A percentile compares a stretch with the other conserved stretches of the same genome.
Evolutionary conservation across 2,888 invertebrate genomes (phyloP).

Genomic region (Apotomis betuletana): DNA sequence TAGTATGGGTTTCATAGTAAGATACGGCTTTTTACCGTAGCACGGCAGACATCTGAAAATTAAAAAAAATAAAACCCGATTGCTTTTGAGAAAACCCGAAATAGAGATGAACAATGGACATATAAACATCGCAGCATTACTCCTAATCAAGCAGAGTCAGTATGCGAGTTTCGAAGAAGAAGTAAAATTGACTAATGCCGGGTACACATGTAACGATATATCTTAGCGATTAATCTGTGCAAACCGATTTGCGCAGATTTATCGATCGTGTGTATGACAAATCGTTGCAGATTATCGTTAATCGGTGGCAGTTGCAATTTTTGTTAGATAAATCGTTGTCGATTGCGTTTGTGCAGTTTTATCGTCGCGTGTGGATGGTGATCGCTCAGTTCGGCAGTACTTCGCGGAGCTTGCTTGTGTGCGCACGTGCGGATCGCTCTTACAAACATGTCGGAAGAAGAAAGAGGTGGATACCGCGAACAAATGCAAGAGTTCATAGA

Average conservation of each 20-base stretch:
- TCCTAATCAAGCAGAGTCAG: no score
- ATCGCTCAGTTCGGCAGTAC: slow-evolving; percentile 25
- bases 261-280: slow-evolving; percentile 42
- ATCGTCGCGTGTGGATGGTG: slow-evolving; percentile 17
- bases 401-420: slow-evolving; percentile 19
- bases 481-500: slow-evolving; percentile 42
- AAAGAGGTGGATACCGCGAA: slow-evolving; percentile 28
- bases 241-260: slow-evolving; percentile 13
- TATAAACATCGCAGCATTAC: no score
- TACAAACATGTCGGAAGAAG: slow-evolving; percentile 8
- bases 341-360: slow-evolving; percentile 12
- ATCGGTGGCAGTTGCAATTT: slow-evolving; percentile 42
- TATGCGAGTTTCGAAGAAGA: no score
- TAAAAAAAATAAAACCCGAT: no score
- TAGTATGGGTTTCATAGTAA: no score
- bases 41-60: no score
- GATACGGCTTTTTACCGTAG: no score
- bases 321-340: slow-evolving; percentile 40
- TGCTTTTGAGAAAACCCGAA: no score
- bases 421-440: slow-evolving; percentile 1
- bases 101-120: no score
- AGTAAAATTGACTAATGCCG: no score
- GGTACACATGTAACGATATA: slow-evolving; percentile 14
- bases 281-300: slow-evolving; percentile 39
- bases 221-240: slow-evolving; percentile 32